phyloP scores from a whole-genome alignment of 1,140 invertebrate genomes.

The Paralvinella palmiformis region DNA sequence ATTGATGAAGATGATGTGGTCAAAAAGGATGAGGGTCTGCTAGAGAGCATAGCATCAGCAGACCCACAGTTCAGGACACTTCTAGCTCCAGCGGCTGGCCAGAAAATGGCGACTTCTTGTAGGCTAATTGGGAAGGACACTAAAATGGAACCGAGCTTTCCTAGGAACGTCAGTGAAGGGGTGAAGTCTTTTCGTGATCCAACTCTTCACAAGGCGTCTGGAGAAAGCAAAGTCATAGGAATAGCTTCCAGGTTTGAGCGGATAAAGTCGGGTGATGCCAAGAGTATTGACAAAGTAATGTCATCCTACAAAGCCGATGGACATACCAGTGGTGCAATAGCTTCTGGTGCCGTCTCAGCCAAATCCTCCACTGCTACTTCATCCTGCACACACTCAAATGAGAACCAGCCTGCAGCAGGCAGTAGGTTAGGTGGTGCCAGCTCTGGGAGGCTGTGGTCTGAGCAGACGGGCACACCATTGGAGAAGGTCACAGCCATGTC shows the following conservation, averaged over 20 bases:
- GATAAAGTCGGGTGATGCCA: too few species aligned
- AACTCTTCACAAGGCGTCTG: slow-evolving; percentile 38
- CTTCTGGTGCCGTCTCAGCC: too few species aligned
- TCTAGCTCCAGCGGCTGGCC: slow-evolving; percentile 35
- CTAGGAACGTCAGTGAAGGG: slow-evolving; percentile 8
- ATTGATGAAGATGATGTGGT: too few species aligned
- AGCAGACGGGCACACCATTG: too few species aligned
- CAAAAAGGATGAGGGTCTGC: slow-evolving; percentile 55
- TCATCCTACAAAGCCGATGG: too few species aligned
- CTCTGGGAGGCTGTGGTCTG: too few species aligned
- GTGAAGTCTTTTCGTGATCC: slow-evolving; percentile 37
- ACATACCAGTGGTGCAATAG: too few species aligned
- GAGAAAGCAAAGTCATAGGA: slow-evolving; percentile 40
- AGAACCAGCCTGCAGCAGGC: too few species aligned
- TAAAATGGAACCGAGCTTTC: neutral
- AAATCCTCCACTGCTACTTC: too few species aligned
- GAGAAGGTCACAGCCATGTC: slow-evolving; percentile 21
- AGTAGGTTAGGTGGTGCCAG: too few species aligned
- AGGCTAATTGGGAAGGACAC: neutral
- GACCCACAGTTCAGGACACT: slow-evolving; percentile 68
- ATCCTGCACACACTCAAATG: too few species aligned
- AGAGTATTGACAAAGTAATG: too few species aligned
- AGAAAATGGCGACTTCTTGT: slow-evolving; percentile 7
- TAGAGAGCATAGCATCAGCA: slow-evolving; percentile 65
- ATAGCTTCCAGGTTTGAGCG: slow-evolving; percentile 43